Conservation (phyloP, 1,140 invertebrate genomes). For the Diprion similis region DNA sequence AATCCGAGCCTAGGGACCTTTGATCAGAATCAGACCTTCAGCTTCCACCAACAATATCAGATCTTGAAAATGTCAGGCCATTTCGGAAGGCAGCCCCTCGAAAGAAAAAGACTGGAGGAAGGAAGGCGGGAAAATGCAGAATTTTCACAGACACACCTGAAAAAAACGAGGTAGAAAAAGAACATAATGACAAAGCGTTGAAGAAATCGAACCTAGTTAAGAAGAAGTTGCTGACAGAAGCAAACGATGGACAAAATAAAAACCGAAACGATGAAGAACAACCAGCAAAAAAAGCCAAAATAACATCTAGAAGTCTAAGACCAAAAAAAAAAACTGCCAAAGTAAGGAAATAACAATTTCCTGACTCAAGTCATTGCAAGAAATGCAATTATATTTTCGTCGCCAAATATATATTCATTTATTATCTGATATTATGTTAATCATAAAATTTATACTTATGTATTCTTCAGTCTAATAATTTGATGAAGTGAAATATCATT, state of each 20-base stretch:
- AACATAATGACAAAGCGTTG: constrained; percentile 15
- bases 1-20: constrained; percentile 1
- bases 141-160: constrained; percentile 27
- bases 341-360: background rate
- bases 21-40: constrained; percentile 30
- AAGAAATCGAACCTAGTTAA: background rate
- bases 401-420: constrained; percentile 3
- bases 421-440: background rate
- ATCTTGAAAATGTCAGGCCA: constrained; percentile 14
- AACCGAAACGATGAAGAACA: background rate
- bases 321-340: background rate
- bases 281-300: background rate
- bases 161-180: constrained; percentile 23
- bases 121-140: constrained; percentile 18
- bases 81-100: constrained; percentile 19
- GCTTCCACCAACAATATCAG: constrained; percentile 1
- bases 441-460: constrained; percentile 1
- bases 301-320: background rate
- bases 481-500: background rate
- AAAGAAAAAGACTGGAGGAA: constrained; percentile 20
- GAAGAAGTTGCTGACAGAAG: constrained; percentile 2
- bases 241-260: background rate
- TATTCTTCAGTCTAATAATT: background rate
- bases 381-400: background rate
- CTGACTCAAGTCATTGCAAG: background rate